These are phyloP conservation scores for Plecturocebus donacophilus DNA, from an alignment of 2,113 vertebrate genomes.

Conservation along the genomic window DNA sequence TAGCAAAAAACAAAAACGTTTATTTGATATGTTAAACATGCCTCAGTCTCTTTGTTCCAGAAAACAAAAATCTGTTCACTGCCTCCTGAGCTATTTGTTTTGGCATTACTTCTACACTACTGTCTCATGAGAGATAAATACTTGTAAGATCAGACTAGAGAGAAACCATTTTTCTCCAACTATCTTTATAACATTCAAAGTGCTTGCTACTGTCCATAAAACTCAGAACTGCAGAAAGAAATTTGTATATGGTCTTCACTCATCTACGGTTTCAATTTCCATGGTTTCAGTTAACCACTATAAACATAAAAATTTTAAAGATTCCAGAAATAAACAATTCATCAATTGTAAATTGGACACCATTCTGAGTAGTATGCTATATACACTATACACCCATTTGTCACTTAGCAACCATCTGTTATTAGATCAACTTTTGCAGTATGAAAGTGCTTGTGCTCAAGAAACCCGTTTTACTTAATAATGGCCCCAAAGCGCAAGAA, in stretches of 20 bases:
- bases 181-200: not conserved
- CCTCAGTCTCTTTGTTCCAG: not conserved
- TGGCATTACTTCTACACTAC: not conserved
- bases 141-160: not conserved
- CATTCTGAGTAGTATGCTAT: not conserved
- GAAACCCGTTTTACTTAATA: not conserved
- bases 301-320: not conserved
- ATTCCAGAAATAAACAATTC: not conserved
- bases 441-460: not conserved
- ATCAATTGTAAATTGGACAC: not conserved
- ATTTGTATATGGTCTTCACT: not conserved
- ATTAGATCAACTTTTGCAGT: not conserved
- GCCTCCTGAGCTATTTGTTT: slow-evolving; percentile 5
- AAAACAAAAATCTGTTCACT: slow-evolving; percentile 3
- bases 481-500: not conserved
- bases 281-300: not conserved
- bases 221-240: not conserved
- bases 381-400: not conserved
- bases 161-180: not conserved
- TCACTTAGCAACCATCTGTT: not conserved
- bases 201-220: not conserved
- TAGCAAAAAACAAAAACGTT: slow-evolving; percentile 71
- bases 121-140: slow-evolving; percentile 14
- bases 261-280: not conserved
- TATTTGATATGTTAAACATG: not conserved